Base-by-base conservation (phyloP, 1,140 invertebrate species). In the Thaumatotibia leucotreta region DNA sequence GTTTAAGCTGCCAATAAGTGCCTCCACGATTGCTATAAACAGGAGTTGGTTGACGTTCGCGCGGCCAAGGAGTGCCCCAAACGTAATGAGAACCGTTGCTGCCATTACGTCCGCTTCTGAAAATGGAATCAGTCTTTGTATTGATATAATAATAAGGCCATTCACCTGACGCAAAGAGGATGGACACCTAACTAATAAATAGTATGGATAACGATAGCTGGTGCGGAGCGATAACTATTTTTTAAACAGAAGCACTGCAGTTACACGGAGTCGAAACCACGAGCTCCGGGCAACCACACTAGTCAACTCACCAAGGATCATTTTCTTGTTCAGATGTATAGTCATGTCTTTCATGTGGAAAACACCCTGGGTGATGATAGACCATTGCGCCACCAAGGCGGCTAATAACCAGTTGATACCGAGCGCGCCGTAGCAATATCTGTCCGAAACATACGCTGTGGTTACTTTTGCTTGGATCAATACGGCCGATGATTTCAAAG, bases 11-110 rank as follows among this genome's bases (percentile, higher is more conserved):
- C 94, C 97, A 0, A 98, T 79, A 1, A 94, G 93, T 31, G 97
- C 94, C 89, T 97, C 97, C 24, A 98, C 92, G 32, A 98, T 87
- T 1, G 95, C 95, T 94, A 99, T 97, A 52, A 96, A 91, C 4
- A 98, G 87, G 6, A 99, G 91, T 85, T 99, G 98, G 54, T 97
- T 91, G 32, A 96, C 96, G 24, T 96, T 96, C 5, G 96, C 95
- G 77, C 97, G 95, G 2, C 97, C 98, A 0, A 99, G 91, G 0
- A 99, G 80, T 0, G 96, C 97, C 22, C 98, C 98, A 92, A 98
- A 98, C 27, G 97, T 97, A 75, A 99, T 98, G 10, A 99, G 91
- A 5, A 98, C 96, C 1, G 97, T 94, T 0, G 97, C 97, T 10
- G 97, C 94, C 27, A 97, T 96, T 79, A 98, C 95, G 82, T 99